Evolutionary conservation across 2,797 vertebrate genomes (phyloP), one percentile per base, ranked within the genome.

Genomic region (Clarias laeviceps): DNA sequence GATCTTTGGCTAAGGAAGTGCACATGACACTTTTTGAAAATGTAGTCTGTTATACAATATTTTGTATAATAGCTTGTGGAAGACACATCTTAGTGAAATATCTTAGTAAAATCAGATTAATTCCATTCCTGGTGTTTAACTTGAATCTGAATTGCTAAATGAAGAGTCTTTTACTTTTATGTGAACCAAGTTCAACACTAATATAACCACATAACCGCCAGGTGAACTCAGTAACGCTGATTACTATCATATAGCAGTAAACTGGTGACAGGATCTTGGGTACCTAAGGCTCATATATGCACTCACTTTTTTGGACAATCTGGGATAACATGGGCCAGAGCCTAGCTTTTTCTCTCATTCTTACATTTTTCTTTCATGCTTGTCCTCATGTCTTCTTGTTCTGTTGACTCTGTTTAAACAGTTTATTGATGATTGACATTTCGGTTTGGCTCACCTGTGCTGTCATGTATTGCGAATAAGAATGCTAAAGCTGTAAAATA

Each of bases 361-460:
- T 40, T 24, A 62, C 34, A 50, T 50, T 50, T 40, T 24, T 62
- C 12, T 62, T 22, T 14, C 45, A 17, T 45, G 59, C n/a, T 64
- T 64, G 34, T 62, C 22, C 34, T 79, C 14, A 40, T 40, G 34
- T 64, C 77, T 40, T 45, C 32, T 61, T 40, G 32, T 79, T 15
- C 57, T 79, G 56, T 79, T 29, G 17, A n/a, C 76, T 62, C 56
- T 79, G 57, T 9, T 59, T 77, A 24, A 37, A 62, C 32, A 45
- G 40, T 62, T 61, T n/a, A 40, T 27, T n/a, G 34, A 40, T 40
- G 77, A 80, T 4, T 37, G 76, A 62, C 29, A 17, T 79, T n/a
- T 32, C 61, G 76, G 32, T 32, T 37, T 45, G 27, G 27, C 9
- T 14, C 72, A 77, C 78, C 88, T 87, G 74, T 85, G 57, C 56